A percentile compares a stretch with the other conserved stretches of the same genome.
phyloP scores from a whole-genome alignment of 2,888 invertebrate species.

The Geotrupes spiniger region DNA sequence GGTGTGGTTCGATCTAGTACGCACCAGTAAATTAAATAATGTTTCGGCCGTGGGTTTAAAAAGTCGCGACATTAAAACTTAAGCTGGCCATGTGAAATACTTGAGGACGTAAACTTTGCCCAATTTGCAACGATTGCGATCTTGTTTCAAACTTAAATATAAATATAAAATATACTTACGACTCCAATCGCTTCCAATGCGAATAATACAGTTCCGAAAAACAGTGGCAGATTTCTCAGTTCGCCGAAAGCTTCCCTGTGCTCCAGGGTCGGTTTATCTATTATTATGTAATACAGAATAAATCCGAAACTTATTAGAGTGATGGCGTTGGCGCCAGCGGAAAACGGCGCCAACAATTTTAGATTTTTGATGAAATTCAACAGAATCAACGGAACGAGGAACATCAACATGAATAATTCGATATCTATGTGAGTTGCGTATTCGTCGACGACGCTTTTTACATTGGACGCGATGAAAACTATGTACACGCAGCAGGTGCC shows the following conservation, averaged over 20 bases:
- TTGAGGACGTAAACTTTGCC: too few species aligned
- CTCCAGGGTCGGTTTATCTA: slow-evolving; percentile 57
- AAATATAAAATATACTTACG: slow-evolving; percentile 52
- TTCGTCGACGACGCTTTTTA: slow-evolving; percentile 64
- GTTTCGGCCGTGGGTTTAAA: too few species aligned
- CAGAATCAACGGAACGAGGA: slow-evolving; percentile 67
- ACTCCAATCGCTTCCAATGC: slow-evolving; percentile 82
- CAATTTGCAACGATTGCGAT: too few species aligned
- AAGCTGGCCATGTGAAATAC: too few species aligned
- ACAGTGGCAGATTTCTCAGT: slow-evolving; percentile 65
- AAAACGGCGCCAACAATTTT: slow-evolving; percentile 79
- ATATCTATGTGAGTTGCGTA: slow-evolving; percentile 56
- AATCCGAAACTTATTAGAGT: slow-evolving; percentile 75
- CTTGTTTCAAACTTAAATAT: too few species aligned
- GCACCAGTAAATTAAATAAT: too few species aligned
- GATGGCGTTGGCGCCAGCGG: slow-evolving; percentile 76
- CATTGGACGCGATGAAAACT: slow-evolving; percentile 86
- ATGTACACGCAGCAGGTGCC: slow-evolving; percentile 97
- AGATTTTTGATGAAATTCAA: slow-evolving; percentile 74
- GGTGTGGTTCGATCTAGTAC: too few species aligned
- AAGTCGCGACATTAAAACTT: too few species aligned
- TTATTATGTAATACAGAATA: slow-evolving; percentile 69
- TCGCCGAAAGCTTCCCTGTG: slow-evolving; percentile 53
- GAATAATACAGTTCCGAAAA: slow-evolving; percentile 88
- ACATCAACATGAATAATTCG: slow-evolving; percentile 67